Evolutionary conservation across 2,113 vertebrate genomes (phyloP).

Genomic region (Ellobius talpinus): DNA sequence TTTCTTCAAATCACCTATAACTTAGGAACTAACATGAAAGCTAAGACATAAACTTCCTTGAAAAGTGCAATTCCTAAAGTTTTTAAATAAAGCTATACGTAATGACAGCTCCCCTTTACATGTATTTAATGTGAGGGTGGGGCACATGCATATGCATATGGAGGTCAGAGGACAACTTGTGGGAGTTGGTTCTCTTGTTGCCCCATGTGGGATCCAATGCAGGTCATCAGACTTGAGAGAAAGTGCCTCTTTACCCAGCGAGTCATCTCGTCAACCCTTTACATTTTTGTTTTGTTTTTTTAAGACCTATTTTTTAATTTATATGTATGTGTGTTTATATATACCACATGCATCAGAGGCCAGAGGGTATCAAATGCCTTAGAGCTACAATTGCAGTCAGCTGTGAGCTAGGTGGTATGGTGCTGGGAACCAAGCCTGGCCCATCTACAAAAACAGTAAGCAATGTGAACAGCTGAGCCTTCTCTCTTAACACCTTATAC

Average conservation of each 20-base stretch:
- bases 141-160: neutral
- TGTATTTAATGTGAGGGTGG: neutral
- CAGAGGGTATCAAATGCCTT: neutral
- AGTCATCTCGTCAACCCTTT: neutral
- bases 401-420: neutral
- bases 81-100: neutral
- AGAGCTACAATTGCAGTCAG: neutral
- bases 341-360: neutral
- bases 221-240: neutral
- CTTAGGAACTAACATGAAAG: conserved; percentile 32
- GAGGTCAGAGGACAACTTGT: neutral
- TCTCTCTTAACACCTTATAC: neutral
- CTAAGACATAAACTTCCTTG: neutral
- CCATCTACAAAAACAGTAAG: neutral
- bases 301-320: neutral
- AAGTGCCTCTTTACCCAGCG: neutral
- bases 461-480: neutral
- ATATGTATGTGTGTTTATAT: neutral
- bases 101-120: neutral
- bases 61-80: neutral
- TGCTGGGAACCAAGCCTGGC: neutral
- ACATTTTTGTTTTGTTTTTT: neutral
- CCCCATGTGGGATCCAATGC: neutral
- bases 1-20: conserved; percentile 18
- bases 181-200: too few species aligned